Evolutionary conservation across 2,888 invertebrate genomes (phyloP).

Genomic region (Dermolepida albohirtum): DNA sequence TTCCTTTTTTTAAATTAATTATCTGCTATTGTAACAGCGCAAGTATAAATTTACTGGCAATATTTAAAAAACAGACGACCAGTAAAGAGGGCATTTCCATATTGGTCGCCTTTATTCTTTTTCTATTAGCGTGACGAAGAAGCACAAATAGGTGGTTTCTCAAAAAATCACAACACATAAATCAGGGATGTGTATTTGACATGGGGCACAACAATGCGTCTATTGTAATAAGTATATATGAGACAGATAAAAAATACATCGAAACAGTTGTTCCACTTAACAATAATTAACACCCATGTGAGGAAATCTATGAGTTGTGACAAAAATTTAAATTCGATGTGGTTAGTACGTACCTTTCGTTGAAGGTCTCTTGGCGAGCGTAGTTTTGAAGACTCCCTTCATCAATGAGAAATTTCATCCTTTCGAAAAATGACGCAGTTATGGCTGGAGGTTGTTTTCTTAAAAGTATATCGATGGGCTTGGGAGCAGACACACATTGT

Average conservation of each 20-base stretch:
- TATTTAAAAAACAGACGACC: no score
- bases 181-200: conserved; percentile 70
- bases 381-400: conserved; percentile 98
- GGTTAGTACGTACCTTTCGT: conserved; percentile 84
- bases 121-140: conserved; percentile 44
- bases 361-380: conserved; percentile 94
- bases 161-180: conserved; percentile 59
- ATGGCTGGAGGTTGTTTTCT: conserved; percentile 96
- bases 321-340: conserved; percentile 8
- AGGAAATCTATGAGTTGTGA: conserved; percentile 44
- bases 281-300: conserved; percentile 74
- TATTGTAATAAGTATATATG: conserved; percentile 61
- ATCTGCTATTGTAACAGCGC: background rate
- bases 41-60: background rate
- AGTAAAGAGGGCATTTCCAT: no score
- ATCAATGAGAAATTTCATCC: conserved; percentile 98
- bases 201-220: conserved; percentile 87
- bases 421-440: conserved; percentile 97
- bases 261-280: conserved; percentile 47
- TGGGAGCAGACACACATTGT: conserved; percentile 93
- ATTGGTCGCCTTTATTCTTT: background rate
- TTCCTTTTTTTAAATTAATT: background rate
- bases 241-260: conserved; percentile 57
- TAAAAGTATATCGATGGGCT: conserved; percentile 94
- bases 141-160: conserved; percentile 53